Evolutionary conservation across 2,113 vertebrate species (phyloP).

Genomic region (Percopsis transmontana): DNA sequence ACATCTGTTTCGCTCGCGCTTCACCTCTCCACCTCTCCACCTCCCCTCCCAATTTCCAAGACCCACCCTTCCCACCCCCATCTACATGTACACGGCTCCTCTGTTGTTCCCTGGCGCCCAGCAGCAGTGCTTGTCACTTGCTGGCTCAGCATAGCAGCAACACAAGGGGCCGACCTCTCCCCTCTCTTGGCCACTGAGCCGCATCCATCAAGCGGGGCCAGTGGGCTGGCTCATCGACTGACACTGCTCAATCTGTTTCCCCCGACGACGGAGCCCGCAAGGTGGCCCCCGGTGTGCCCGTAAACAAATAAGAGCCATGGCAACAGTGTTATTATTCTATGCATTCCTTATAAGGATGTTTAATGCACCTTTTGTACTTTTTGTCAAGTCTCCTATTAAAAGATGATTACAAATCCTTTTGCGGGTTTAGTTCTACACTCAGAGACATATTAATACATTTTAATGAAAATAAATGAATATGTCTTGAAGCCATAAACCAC

Average conservation of each 20-base stretch:
- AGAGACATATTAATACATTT: conserved; percentile 43
- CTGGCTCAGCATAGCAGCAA: conserved; percentile 24
- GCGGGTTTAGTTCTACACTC: neutral
- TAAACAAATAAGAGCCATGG: neutral
- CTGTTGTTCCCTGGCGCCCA: conserved; percentile 48
- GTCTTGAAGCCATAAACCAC: conserved; percentile 34
- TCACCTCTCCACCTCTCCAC: conserved; percentile 20
- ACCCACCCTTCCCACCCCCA: conserved; percentile 28
- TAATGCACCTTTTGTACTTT: neutral
- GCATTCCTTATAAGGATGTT: too few species aligned
- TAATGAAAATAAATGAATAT: conserved; percentile 45
- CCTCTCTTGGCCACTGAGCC: conserved; percentile 29
- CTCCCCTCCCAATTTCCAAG: neutral
- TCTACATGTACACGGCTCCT: conserved; percentile 18
- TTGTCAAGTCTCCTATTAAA: conserved; percentile 1
- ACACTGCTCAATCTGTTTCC: conserved; percentile 44
- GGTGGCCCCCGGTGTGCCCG: neutral
- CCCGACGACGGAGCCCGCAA: conserved; percentile 32
- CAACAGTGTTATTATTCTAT: too few species aligned
- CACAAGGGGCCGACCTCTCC: conserved; percentile 51
- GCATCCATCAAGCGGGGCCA: conserved; percentile 54
- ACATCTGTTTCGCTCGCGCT: conserved; percentile 3
- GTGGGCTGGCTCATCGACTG: conserved; percentile 33
- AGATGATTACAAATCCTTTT: neutral
- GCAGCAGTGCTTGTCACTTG: conserved; percentile 51